Conservation (phyloP, 2,797 vertebrate genomes). For the Sebastiscus albofasciatus region DNA sequence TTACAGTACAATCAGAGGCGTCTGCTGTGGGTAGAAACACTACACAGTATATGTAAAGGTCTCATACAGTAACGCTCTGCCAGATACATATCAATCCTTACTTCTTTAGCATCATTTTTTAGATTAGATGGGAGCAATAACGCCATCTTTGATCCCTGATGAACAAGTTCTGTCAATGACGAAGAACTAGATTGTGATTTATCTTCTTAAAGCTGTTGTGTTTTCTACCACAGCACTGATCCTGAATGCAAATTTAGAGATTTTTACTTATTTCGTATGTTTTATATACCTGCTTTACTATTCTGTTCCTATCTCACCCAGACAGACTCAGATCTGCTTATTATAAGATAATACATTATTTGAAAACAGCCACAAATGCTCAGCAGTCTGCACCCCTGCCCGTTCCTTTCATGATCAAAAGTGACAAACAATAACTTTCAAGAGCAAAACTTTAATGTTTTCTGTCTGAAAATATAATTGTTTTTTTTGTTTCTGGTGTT, state of each 20-base stretch:
- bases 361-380: background rate
- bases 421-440: background rate
- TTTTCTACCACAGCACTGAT: background rate
- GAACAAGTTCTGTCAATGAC: background rate
- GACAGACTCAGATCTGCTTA: background rate
- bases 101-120: conserved; percentile 13
- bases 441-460: background rate
- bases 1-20: conserved; percentile 24
- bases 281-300: background rate
- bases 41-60: background rate
- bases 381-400: background rate
- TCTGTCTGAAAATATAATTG: background rate
- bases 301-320: background rate
- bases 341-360: background rate
- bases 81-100: background rate
- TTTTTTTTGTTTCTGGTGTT: background rate
- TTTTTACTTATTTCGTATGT: background rate
- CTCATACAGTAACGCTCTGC: background rate
- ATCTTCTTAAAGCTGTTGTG: background rate
- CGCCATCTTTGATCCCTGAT: conserved; percentile 12
- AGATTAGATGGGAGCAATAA: background rate
- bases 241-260: background rate
- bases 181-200: background rate
- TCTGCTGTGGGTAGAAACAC: conserved; percentile 5
- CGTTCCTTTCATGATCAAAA: background rate